These are phyloP conservation scores for Platycheirus rosarum DNA, from an alignment of 2,888 invertebrate genomes.

Conservation along the genomic window DNA sequence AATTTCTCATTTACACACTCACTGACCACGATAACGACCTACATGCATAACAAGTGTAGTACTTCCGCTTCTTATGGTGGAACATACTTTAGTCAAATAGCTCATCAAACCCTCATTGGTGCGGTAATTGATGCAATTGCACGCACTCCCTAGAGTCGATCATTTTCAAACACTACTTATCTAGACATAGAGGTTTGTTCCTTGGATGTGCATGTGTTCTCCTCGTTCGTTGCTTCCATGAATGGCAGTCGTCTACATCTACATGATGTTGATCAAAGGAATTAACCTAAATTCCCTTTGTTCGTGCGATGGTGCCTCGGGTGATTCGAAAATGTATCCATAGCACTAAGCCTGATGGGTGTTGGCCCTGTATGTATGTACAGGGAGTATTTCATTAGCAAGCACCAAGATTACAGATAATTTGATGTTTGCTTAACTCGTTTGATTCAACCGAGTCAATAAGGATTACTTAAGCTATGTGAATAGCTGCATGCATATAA, in stretches of 20 bases:
- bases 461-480: conserved; percentile 37
- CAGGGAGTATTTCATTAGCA: conserved; percentile 47
- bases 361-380: not conserved
- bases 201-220: not conserved
- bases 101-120: conserved; percentile 42
- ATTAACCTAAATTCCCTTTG: conserved; percentile 51
- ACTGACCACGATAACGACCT: conserved; percentile 3
- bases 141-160: conserved; percentile 41
- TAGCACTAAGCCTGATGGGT: conserved; percentile 17
- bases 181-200: too few relatives aligned
- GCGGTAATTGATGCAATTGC: conserved; percentile 66
- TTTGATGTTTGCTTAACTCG: conserved; percentile 56
- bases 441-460: conserved; percentile 51
- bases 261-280: conserved; percentile 46
- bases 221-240: not conserved
- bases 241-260: too few relatives aligned
- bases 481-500: not conserved
- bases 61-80: too few relatives aligned
- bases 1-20: conserved; percentile 1
- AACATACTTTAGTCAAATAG: conserved; percentile 35
- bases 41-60: not conserved
- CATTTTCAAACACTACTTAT: conserved; percentile 11
- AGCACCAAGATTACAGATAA: conserved; percentile 57
- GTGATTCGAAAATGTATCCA: not conserved
- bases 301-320: conserved; percentile 1